Evolutionary conservation across 1,140 invertebrate species (phyloP).

Genomic region (Monochamus saltuarius): DNA sequence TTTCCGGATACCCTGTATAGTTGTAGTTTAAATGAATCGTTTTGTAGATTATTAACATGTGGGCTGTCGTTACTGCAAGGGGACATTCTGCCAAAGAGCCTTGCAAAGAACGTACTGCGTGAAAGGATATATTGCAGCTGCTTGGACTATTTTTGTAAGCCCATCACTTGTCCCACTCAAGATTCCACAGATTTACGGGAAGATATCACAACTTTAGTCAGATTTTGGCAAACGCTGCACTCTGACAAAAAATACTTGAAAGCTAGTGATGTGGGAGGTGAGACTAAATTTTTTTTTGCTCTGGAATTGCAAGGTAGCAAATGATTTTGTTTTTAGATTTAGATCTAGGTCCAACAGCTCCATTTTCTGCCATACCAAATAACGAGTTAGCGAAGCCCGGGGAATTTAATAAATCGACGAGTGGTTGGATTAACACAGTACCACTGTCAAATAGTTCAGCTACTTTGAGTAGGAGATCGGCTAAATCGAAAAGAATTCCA

Average conservation of each 20-base stretch:
- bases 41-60: constrained; percentile 83
- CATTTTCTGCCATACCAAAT: constrained; percentile 52
- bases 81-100: constrained; percentile 80
- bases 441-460: constrained; percentile 69
- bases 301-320: too few species aligned
- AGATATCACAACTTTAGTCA: constrained; percentile 86
- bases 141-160: constrained; percentile 92
- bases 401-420: constrained; percentile 64
- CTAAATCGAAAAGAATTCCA: constrained; percentile 67
- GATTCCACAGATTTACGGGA: constrained; percentile 74
- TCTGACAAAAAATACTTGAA: constrained; percentile 96
- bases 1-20: too few species aligned
- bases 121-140: constrained; percentile 93
- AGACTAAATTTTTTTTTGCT: too few species aligned
- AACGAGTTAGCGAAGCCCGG: constrained; percentile 57
- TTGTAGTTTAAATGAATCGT: constrained; percentile 17
- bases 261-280: constrained; percentile 67
- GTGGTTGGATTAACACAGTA: constrained; percentile 89
- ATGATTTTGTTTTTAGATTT: constrained; percentile 39
- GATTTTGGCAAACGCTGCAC: constrained; percentile 95
- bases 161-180: constrained; percentile 82
- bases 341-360: constrained; percentile 40
- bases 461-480: constrained; percentile 76
- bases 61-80: constrained; percentile 92
- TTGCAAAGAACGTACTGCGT: constrained; percentile 90